Evolutionary conservation across 2,888 invertebrate genomes (phyloP), one percentile per base, ranked within the genome.

Genomic region (Andrena minutula): DNA sequence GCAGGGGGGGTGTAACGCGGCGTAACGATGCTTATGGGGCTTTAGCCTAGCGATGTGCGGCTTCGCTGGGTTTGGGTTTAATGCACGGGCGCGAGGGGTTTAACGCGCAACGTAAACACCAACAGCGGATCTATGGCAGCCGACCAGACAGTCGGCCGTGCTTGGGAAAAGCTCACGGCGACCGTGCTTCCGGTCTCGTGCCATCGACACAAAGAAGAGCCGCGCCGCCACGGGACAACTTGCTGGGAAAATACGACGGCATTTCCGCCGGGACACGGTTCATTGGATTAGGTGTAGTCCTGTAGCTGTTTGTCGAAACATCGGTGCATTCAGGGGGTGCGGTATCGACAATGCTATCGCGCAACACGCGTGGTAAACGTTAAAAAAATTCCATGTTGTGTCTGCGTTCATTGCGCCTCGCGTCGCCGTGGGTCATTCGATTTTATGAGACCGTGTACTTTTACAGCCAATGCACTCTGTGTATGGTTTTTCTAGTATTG

Each of bases 11-110:
- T 86, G 91, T 90, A 92, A 91, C 90, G 89, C 83, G 86, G 90
- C 88, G 89, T 90, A 90, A 90, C 91, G 89, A 89, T 87, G 90
- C 91, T 91, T 88, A 91, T 84, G 89, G 90, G 89, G 90, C 90
- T 91, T 91, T 90, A 86, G 88, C 75, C 53, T 66, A 74, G 81
- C 88, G 81, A 87, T 89, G 88, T 88, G 90, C 84, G 90, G 90
- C 89, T 90, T 89, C 89, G 82, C 81, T 65, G 77, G 88, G 83
- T 89, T 89, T 87, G 86, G 84, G 89, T 83, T 91, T 91, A 91
- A 91, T 90, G 90, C 91, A 81, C 83, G 41, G 88, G 66, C 84
- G 84, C 89, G 82, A 79, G 75, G 82, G 87, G 87, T 88, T 91
- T 91, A 91, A 88, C 86, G 80, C 86, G 84, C 82, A 90, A 84